Evolutionary conservation across 2,797 vertebrate genomes (phyloP), one percentile per base, ranked within the genome.

Genomic region (Sternarchorhynchus goeldii): DNA sequence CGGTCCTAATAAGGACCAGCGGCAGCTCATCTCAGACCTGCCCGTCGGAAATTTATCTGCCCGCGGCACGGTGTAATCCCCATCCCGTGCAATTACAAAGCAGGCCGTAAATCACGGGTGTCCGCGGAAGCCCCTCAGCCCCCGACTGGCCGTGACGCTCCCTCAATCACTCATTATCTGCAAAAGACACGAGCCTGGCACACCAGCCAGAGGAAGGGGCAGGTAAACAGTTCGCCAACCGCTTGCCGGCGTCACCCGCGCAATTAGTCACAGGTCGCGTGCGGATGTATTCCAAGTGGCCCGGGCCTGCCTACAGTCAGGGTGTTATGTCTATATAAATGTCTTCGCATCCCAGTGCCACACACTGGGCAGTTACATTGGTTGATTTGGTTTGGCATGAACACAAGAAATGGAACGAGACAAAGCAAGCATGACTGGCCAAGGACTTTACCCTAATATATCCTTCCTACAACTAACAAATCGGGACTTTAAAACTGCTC

Each of bases 31-130:
- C 45, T 70, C 45, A 14, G 34, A 67, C 50, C 62, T 71, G 55
- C 77, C 68, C 57, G 82, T 64, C 50, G n/a, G 36, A 76, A 78
- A 86, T 81, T 81, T 75, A 86, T 84, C 56, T 79, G 70, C 74
- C 21, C 12, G 18, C 65, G 31, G 58, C 62, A 65, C 62, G 12
- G 53, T 73, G 77, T 83, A 86, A 85, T 85, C 77, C 74, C 83
- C 66, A 82, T 59, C 71, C 79, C 73, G 73, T 79, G 74, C 70
- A 79, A 79, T 86, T 82, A 83, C 72, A 79, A 75, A 59, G 63
- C 65, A 71, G 65, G 78, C 73, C 53, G 72, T 82, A 85, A 85
- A 87, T 85, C 80, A 83, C 62, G 73, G 58, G 58, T 59, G 65
- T 45, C 39, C 12, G 55, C 41, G 39, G 60, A 75, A 67, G 66